Conservation (phyloP, 2,797 vertebrate genomes). For the Cygnus olor region DNA sequence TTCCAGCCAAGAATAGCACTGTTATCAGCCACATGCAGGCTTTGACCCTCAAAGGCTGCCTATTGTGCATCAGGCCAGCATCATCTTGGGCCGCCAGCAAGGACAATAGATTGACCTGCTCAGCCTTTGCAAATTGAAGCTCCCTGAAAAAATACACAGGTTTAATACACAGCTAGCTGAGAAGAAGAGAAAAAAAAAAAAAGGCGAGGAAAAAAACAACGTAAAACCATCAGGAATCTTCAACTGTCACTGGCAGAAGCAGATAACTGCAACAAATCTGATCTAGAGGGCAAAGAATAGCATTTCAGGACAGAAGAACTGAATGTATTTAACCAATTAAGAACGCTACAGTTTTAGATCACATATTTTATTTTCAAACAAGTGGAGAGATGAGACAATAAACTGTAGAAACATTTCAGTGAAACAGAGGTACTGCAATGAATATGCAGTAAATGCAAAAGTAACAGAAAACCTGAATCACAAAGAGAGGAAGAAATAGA, state of each 20-base stretch:
- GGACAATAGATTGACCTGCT: conserved; percentile 70
- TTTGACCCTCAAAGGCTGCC: conserved; percentile 57
- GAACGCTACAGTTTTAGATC: neutral
- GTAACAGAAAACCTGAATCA: neutral
- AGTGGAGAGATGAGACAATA: neutral
- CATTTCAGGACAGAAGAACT: neutral
- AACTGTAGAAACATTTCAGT: neutral
- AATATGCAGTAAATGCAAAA: neutral
- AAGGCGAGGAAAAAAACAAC: neutral
- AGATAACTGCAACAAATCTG: conserved; percentile 1
- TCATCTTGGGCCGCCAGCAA: conserved; percentile 62
- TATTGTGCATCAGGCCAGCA: conserved; percentile 58
- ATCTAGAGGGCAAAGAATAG: neutral
- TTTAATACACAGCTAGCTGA: neutral
- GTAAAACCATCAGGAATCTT: neutral
- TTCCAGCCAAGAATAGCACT: conserved; percentile 49
- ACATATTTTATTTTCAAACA: conserved; percentile 1
- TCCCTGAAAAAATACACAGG: neutral
- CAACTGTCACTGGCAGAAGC: neutral
- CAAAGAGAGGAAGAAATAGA: neutral
- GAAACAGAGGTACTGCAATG: neutral
- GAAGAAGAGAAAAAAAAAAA: neutral
- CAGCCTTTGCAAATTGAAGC: conserved; percentile 48
- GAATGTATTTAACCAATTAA: neutral
- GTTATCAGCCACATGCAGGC: conserved; percentile 74